These are phyloP conservation scores for Cassiopea xamachana DNA, from an alignment of 30 jellyfish, hydroid and myxozoan species.

Conservation along the genomic window DNA sequence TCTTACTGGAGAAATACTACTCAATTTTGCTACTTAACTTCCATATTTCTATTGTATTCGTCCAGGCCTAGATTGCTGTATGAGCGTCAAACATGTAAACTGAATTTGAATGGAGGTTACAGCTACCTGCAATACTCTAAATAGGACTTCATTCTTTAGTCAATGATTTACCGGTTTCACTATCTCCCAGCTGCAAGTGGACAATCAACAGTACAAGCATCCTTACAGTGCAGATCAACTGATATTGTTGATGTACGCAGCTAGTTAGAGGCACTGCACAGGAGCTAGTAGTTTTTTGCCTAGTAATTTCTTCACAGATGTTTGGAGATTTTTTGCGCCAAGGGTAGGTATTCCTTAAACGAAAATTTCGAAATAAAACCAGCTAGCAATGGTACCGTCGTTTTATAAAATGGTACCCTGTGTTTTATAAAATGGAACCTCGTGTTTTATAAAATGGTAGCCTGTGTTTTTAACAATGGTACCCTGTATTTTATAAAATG, in stretches of 20 bases:
- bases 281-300: background rate
- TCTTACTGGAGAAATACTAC: background rate
- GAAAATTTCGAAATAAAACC: too few relatives aligned
- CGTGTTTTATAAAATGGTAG: too few relatives aligned
- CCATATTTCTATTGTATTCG: background rate
- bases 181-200: constrained; percentile 36
- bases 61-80: background rate
- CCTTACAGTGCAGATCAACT: constrained; percentile 11
- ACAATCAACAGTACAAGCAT: constrained; percentile 30
- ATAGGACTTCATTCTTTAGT: constrained; percentile 10
- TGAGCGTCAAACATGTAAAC: background rate
- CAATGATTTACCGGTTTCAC: constrained; percentile 40
- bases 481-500: too few relatives aligned
- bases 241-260: too few relatives aligned
- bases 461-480: too few relatives aligned
- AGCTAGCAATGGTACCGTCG: too few relatives aligned
- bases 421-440: too few relatives aligned
- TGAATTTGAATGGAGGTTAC: constrained; percentile 50
- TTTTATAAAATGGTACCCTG: too few relatives aligned
- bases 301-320: too few relatives aligned
- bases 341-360: too few relatives aligned
- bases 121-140: constrained; percentile 42
- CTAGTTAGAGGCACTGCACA: background rate
- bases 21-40: too few relatives aligned
- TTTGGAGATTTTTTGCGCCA: too few relatives aligned